phyloP scores from a whole-genome alignment of 1,140 invertebrate genomes.

The Heterodera schachtii region DNA sequence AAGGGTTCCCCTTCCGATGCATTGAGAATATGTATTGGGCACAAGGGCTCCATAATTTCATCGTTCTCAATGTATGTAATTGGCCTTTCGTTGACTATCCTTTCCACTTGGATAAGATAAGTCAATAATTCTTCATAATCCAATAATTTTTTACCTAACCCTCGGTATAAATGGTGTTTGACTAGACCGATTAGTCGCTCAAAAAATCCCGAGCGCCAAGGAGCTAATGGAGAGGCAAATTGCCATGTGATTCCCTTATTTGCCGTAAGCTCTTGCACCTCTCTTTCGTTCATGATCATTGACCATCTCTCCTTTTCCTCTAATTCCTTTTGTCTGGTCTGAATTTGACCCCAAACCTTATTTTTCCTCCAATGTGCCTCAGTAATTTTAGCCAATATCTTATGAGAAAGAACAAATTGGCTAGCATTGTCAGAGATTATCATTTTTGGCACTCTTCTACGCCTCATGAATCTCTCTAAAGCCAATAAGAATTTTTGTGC shows the following conservation, averaged over 20 bases:
- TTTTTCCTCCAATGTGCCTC: too few species aligned
- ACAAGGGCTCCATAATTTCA: not conserved
- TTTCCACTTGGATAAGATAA: conserved; percentile 4
- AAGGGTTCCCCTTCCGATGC: not conserved
- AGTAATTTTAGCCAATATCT: too few species aligned
- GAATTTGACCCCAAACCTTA: too few species aligned
- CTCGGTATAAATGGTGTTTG: not conserved
- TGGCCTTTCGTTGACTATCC: conserved; percentile 8
- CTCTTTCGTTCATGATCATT: not conserved
- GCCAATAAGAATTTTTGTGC: too few species aligned
- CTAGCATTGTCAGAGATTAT: too few species aligned
- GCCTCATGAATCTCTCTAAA: too few species aligned
- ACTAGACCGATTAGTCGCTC: not conserved
- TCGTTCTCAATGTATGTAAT: not conserved
- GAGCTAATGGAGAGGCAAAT: not conserved
- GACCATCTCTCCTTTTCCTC: too few species aligned
- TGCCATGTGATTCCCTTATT: not conserved
- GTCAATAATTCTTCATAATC: conserved; percentile 3
- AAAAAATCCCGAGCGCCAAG: not conserved
- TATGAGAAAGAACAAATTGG: too few species aligned
- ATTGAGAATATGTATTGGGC: not conserved
- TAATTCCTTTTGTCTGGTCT: too few species aligned
- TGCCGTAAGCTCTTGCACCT: not conserved
- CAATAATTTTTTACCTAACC: not conserved
- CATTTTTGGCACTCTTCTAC: too few species aligned